A percentile compares a stretch with the other conserved stretches of the same genome.
phyloP scores from a whole-genome alignment of 37 sponge, comb jelly and placozoan species.

The Geodia barretti region DNA sequence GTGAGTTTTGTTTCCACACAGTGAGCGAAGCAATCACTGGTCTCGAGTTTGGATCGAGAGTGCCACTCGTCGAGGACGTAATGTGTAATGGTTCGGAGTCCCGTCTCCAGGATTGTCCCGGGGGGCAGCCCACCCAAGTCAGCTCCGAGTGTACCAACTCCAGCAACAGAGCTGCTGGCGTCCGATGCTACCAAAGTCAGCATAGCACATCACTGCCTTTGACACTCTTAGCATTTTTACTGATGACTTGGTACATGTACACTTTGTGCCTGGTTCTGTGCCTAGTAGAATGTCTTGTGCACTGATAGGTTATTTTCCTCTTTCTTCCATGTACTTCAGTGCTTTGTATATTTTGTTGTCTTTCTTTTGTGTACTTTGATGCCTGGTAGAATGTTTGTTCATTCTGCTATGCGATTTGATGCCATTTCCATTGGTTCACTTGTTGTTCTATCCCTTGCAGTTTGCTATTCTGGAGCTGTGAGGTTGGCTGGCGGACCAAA shows the following conservation, averaged over 20 bases:
- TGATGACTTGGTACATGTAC: too few relatives aligned
- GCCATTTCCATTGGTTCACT: too few relatives aligned
- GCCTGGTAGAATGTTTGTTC: not conserved
- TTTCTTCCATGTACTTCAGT: too few relatives aligned
- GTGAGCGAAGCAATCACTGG: conserved; percentile 10
- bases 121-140: not conserved
- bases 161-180: conserved; percentile 8
- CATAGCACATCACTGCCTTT: too few relatives aligned
- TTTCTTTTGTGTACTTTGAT: too few relatives aligned
- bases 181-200: conserved; percentile 8
- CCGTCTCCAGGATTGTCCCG: not conserved
- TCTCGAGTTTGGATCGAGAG: not conserved
- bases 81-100: conserved; percentile 14
- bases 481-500: not conserved
- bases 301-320: too few relatives aligned
- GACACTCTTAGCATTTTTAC: too few relatives aligned
- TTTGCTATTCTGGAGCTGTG: conserved; percentile 2
- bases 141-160: not conserved
- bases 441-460: not conserved
- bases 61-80: not conserved
- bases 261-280: too few relatives aligned
- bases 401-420: too few relatives aligned
- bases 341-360: too few relatives aligned
- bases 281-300: too few relatives aligned
- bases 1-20: not conserved